Evolutionary conservation across 2,113 vertebrate genomes (phyloP), one percentile per base, ranked within the genome.

Genomic region (Alexandromys fortis): DNA sequence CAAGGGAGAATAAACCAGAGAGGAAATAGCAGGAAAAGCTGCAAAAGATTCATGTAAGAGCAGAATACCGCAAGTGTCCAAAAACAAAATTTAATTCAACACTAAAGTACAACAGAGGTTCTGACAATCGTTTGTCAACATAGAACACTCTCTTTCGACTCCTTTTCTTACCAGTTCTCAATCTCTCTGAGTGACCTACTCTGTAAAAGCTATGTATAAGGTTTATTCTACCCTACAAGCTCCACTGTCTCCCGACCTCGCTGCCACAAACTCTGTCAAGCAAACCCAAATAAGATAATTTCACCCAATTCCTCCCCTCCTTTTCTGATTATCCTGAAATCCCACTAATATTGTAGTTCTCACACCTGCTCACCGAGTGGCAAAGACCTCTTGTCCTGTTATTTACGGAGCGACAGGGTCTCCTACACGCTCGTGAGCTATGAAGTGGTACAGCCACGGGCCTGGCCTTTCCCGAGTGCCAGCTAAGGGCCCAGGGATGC

Each of bases 31-130:
- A 92, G 10, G 81, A 90, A 90, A 92, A 30, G 4, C 2, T 72
- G 38, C 45, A 11, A 63, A 81, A 72, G 63, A 79, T 76, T 17
- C 49, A 85, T 0, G 3, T 5, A 81, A 58, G 67, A 92, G 70
- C 28, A 70, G 79, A 81, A 47, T 14, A 76, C 3, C 86, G 42
- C 19, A 77, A 7, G 77, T 35, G 22, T 21, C 77, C 28, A 73
- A 78, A 86, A 24, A 67, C 30, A 35, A 81, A 95, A 93, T 79
- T n/a, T 55, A 88, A 90, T 81, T 45, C 67, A 94, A 33, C 16
- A 1, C 47, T 55, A 49, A 94, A 88, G 72, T 55, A 38, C 4
- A 65, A 45, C 14, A 93, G 28, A 90, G 10, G 3, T 85, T 58
- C 67, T 92, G 86, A 24, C 6, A 88, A 95, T 38, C 33, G 24